Conservation (phyloP, 2,888 invertebrate genomes). For the Abscondita cerata region DNA sequence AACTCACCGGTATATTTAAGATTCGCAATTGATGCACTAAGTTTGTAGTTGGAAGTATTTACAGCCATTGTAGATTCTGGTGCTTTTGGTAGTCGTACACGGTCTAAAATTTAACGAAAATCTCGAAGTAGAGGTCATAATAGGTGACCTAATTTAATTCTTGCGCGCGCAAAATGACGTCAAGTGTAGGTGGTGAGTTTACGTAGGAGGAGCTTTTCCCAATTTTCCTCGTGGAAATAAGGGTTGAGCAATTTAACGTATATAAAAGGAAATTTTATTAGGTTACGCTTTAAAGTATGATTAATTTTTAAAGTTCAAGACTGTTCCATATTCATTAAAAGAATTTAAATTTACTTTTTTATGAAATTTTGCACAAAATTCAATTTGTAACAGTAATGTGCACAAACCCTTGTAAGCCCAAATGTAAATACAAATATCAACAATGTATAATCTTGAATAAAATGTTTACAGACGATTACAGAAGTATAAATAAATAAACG, state of each 20-base stretch:
- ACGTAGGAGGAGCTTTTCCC: conserved; percentile 47
- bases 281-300: neutral
- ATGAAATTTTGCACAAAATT: no score
- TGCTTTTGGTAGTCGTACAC: conserved; percentile 52
- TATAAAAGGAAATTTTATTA: neutral
- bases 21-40: conserved; percentile 51
- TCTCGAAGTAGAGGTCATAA: conserved; percentile 52
- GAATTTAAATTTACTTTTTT: no score
- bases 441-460: no score
- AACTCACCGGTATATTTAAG: conserved; percentile 56
- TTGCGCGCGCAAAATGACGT: conserved; percentile 54
- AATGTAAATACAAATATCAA: no score
- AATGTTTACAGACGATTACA: no score
- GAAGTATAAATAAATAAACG: no score
- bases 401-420: no score
- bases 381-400: no score
- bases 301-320: neutral
- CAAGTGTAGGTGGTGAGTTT: conserved; percentile 49
- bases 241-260: conserved; percentile 28
- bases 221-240: conserved; percentile 30
- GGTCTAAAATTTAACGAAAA: conserved; percentile 49
- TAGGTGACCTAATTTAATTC: conserved; percentile 56
- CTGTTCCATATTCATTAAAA: no score
- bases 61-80: conserved; percentile 52
- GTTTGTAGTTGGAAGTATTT: conserved; percentile 55